phyloP scores from a whole-genome alignment of 2,113 vertebrate genomes.

The Cyanoliseus patagonus region DNA sequence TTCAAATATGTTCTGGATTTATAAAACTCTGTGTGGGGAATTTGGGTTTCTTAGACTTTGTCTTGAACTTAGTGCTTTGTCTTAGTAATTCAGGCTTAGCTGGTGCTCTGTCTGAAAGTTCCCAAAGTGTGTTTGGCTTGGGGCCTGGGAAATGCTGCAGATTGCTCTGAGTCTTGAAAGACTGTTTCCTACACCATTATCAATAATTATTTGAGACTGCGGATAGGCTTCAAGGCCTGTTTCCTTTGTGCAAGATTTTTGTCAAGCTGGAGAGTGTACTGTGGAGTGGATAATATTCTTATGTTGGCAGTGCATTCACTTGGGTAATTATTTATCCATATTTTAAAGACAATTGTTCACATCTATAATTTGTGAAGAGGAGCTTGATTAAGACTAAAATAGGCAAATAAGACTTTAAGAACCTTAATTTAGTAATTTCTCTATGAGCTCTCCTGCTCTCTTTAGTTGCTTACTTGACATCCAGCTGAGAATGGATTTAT shows the following conservation, averaged over 20 bases:
- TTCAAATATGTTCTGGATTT: background rate
- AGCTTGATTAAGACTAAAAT: constrained; percentile 10
- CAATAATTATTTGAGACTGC: background rate
- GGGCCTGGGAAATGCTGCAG: background rate
- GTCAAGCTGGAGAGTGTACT: background rate
- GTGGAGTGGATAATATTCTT: background rate
- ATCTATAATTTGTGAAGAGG: background rate
- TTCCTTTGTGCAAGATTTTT: background rate
- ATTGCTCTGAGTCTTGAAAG: background rate
- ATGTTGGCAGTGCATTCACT: background rate
- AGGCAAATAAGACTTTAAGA: background rate
- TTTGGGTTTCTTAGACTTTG: background rate
- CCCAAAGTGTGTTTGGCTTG: background rate
- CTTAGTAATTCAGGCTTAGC: background rate
- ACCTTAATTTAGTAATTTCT: constrained; percentile 34
- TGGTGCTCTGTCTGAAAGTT: background rate
- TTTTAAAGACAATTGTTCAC: background rate
- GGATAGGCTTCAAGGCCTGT: background rate
- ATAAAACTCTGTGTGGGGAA: background rate
- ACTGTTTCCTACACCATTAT: background rate
- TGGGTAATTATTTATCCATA: background rate
- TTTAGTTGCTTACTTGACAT: constrained; percentile 8
- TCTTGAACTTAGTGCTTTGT: background rate
- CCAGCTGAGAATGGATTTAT: background rate
- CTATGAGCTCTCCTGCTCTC: background rate